Percentiles rank a stretch among this genome's conserved stretches.
phyloP scores from a whole-genome alignment of 2,113 vertebrate species.

The Pelusios castaneus region DNA sequence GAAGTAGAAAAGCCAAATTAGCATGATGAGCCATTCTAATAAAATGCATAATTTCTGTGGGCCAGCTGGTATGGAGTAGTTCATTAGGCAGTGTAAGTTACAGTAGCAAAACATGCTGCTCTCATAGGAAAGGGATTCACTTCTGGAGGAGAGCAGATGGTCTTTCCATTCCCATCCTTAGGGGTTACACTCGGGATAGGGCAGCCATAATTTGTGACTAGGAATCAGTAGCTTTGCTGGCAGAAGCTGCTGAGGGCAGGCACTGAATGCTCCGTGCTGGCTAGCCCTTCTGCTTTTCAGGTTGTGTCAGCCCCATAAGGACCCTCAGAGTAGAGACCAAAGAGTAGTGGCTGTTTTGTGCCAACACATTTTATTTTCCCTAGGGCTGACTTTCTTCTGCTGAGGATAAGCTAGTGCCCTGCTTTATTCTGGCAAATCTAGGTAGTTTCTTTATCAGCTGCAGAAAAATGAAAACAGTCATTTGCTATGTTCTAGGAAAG shows the following conservation, averaged over 20 bases:
- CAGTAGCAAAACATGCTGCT: background rate
- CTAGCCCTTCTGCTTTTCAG: fast-evolving
- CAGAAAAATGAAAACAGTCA: background rate
- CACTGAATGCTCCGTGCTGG: background rate
- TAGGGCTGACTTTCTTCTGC: background rate
- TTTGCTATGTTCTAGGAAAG: background rate
- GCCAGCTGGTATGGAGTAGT: background rate
- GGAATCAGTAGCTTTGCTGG: background rate
- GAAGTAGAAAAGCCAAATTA: background rate
- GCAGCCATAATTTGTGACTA: background rate
- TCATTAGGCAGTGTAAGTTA: background rate
- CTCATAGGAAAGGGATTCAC: fast-evolving
- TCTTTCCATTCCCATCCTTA: background rate
- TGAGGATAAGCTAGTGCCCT: fast-evolving
- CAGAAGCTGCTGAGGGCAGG: background rate
- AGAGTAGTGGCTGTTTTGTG: background rate
- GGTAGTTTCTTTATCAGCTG: background rate
- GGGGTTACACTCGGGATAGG: background rate
- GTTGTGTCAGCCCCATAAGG: background rate
- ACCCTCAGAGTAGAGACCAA: background rate
- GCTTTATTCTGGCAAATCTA: slow-evolving; percentile 18
- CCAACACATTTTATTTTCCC: background rate
- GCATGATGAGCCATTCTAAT: background rate
- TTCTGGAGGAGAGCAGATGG: slow-evolving; percentile 7
- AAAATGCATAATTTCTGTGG: background rate